Conservation (phyloP, 2,113 vertebrate species). For the Apeltes quadracus region DNA sequence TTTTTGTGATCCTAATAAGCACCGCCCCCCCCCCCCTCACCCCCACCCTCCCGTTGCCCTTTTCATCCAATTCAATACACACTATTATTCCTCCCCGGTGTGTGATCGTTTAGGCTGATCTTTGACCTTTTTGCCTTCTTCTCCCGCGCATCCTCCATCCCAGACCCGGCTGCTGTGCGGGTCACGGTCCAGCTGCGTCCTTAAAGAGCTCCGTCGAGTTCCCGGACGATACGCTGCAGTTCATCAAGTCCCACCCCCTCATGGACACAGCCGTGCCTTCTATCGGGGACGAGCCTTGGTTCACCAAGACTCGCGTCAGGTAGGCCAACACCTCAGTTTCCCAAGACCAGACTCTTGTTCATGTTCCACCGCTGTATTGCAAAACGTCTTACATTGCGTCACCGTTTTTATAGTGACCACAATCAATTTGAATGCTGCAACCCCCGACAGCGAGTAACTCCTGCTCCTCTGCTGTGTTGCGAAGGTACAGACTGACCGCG, state of each 20-base stretch:
- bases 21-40: constrained; percentile 54
- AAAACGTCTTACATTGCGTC: background rate
- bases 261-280: constrained; percentile 95
- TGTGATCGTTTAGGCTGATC: constrained; percentile 58
- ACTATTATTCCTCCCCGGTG: constrained; percentile 55
- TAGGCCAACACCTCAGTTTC: constrained; percentile 50
- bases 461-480: constrained; percentile 42
- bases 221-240: constrained; percentile 94
- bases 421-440: constrained; percentile 10
- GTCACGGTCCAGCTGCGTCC: constrained; percentile 89
- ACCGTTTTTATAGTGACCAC: background rate
- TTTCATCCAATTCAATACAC: constrained; percentile 47
- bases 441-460: constrained; percentile 33
- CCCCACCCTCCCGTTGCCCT: constrained; percentile 17
- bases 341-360: background rate
- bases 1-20: constrained; percentile 69
- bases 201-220: constrained; percentile 96
- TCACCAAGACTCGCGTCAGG: constrained; percentile 98
- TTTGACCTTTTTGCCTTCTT: constrained; percentile 71
- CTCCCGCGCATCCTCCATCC: constrained; percentile 54
- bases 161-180: constrained; percentile 96
- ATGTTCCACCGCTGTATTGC: background rate
- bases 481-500: constrained; percentile 91
- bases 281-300: constrained; percentile 93
- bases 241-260: constrained; percentile 97